Percentiles rank a stretch among this genome's conserved stretches.
phyloP scores from a whole-genome alignment of 2,888 invertebrate species.

The Myopa tessellatipennis region DNA sequence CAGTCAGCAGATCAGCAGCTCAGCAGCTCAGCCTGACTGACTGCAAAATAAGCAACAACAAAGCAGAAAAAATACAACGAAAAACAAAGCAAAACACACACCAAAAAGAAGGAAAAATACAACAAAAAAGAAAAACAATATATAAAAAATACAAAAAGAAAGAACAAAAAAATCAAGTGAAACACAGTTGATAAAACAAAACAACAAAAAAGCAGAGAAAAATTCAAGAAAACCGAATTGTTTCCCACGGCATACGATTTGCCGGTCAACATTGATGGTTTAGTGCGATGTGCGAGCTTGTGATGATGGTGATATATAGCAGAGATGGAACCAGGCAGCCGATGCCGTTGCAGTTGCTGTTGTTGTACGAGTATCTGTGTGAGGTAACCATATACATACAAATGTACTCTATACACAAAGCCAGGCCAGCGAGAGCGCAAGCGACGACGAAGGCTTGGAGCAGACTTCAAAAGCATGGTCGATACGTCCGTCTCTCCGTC shows the following conservation, averaged over 20 bases:
- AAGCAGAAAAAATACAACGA: conserved; percentile 46
- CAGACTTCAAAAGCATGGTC: conserved; percentile 22
- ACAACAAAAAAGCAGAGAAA: conserved; percentile 49
- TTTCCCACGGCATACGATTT: conserved; percentile 70
- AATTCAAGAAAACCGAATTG: conserved; percentile 69
- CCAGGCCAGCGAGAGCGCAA: too few relatives aligned
- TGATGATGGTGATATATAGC: conserved; percentile 39
- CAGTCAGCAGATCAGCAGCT: conserved; percentile 14
- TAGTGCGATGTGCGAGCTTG: conserved; percentile 46
- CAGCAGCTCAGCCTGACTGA: background rate
- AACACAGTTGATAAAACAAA: conserved; percentile 51
- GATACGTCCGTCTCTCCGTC: background rate
- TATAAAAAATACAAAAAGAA: conserved; percentile 74
- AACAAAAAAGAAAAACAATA: conserved; percentile 70
- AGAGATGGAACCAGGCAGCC: conserved; percentile 32
- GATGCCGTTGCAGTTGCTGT: conserved; percentile 4
- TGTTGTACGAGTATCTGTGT: conserved; percentile 10
- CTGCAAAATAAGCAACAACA: conserved; percentile 29
- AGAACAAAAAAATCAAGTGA: conserved; percentile 55
- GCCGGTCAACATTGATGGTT: conserved; percentile 69
- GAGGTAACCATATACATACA: conserved; percentile 3
- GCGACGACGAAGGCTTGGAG: background rate
- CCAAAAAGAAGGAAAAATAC: conserved; percentile 34
- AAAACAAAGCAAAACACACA: conserved; percentile 38
- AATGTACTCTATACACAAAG: too few relatives aligned